These are phyloP conservation scores for Drosophila kokeensis DNA, from an alignment of 2,888 invertebrate genomes.

Conservation along the genomic window DNA sequence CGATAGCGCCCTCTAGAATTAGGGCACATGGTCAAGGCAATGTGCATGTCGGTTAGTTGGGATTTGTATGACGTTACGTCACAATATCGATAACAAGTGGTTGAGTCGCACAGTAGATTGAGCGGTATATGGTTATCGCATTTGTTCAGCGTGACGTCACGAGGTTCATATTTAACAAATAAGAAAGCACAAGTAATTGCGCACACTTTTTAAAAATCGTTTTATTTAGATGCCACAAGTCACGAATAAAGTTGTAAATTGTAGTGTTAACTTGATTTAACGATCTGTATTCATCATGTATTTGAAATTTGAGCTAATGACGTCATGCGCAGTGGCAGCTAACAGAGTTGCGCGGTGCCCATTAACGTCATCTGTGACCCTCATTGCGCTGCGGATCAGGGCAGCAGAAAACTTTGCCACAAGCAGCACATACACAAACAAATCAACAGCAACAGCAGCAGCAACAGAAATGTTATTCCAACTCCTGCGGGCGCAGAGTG, in stretches of 20 bases:
- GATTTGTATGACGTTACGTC: slow-evolving; percentile 1
- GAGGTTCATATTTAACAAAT: background rate
- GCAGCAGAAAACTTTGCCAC: slow-evolving; percentile 29
- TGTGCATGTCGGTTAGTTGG: background rate
- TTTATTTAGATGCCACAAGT: background rate
- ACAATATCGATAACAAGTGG: background rate
- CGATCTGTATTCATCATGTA: background rate
- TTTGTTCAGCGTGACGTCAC: background rate
- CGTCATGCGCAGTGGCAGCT: slow-evolving; percentile 41
- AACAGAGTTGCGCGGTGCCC: slow-evolving; percentile 6
- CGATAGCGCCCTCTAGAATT: slow-evolving; percentile 12
- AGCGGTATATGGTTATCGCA: background rate
- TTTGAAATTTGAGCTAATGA: slow-evolving; percentile 14
- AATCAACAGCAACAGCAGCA: slow-evolving; percentile 1
- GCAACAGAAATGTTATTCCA: slow-evolving; percentile 25
- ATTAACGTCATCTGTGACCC: slow-evolving; percentile 21
- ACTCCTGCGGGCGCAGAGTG: slow-evolving; percentile 13
- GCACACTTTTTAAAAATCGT: background rate
- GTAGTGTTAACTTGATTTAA: background rate
- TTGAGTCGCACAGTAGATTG: background rate
- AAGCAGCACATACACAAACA: slow-evolving; percentile 10
- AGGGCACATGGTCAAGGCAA: background rate
- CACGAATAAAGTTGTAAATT: background rate
- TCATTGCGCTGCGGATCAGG: slow-evolving; percentile 26
- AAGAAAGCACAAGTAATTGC: background rate